Evolutionary conservation across 2,113 vertebrate species (phyloP), one percentile per base, ranked within the genome.

Genomic region (Ibidorhyncha struthersii): DNA sequence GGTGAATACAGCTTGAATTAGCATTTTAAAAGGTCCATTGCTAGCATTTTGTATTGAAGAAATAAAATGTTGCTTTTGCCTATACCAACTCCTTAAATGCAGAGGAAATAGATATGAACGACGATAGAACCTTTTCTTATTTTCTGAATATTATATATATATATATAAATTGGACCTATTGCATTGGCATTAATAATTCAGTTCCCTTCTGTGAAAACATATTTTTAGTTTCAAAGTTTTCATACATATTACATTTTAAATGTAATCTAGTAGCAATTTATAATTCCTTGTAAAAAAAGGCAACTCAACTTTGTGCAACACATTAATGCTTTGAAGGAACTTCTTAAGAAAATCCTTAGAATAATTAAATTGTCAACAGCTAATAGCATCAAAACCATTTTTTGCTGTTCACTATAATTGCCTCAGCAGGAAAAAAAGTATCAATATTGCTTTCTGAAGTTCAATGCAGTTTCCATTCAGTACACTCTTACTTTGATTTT

Each of bases 401-500:
- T 96, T 92, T 97, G 74, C 74, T 96, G 65, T 95, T 97, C 92
- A 87, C 91, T 45, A 30, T 91, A 97, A 97, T 92, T 97, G 90
- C 73, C 84, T 97, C 96, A 95, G 85, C 76, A 84, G 79, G 89
- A 73, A 84, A 96, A 92, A 91, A 76, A 25, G 74, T 95, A 85
- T 96, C 94, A 96, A 90, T 98, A 96, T 95, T 96, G 43, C 74
- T 90, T 76, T 98, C 76, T 97, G 95, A 97, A 97, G 82, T 97
- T 97, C 93, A 97, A 49, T 97, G 85, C 27, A 71, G 55, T 92
- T 97, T 98, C 93, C 85, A 95, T 95, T 94, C 93, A 87, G 66
- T 93, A 65, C 41, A 91, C 50, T 97, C 89, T 95, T 94, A 93
- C 93, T 98, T 97, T 98, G 94, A 97, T 98, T 98, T 98, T 96